Base-by-base conservation (phyloP, 2,113 vertebrate species). In the Carassius auratus region DNA sequence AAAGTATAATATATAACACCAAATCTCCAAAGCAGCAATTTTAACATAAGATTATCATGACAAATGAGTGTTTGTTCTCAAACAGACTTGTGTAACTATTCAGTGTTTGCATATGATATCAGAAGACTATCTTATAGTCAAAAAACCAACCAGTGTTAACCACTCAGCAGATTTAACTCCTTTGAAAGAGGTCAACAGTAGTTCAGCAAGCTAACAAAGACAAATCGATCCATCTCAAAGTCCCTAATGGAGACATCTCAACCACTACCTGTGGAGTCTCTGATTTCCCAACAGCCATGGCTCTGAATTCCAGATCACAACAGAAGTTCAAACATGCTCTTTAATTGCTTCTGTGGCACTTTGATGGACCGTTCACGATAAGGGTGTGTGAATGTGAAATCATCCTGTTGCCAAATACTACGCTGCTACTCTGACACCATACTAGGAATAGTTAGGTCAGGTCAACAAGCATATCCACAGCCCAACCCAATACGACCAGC, bases 361-460 rank as follows among this genome's bases (percentile, higher is more conserved):
- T 55, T 30, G 33, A 68, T 13, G 15, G 36, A 36, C 23, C 45
- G 48, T 21, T 9, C 59, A 59, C 3, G 38, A 77, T 21, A 23
- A 57, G n/a, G 21, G 55, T 69, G 19, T 59, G 76, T 52, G 19
- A 52, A 8, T 64, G 84, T 33, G 7, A 5, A 59, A 30, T 26
- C 62, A 19, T 21, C 5, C 21, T 21, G 45, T 57, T 84, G 48
- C 59, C 79, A 78, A 84, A 59, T 73, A 80, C 62, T 75, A 69
- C 1, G 48, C 75, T 30, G 8, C 57, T 80, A 69, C 68, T 77
- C 57, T 82, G 71, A 85, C 81, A 85, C 61, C 79, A 59, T 74
- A 76, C 83, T 81, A 86, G 76, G 85, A 91, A 87, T 84, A 88
- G 77, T 66, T 85, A 79, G 64, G 80, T 45, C 76, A 87, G 66